phyloP scores from a whole-genome alignment of 2,113 vertebrate species.

The Perognathus longimembris region DNA sequence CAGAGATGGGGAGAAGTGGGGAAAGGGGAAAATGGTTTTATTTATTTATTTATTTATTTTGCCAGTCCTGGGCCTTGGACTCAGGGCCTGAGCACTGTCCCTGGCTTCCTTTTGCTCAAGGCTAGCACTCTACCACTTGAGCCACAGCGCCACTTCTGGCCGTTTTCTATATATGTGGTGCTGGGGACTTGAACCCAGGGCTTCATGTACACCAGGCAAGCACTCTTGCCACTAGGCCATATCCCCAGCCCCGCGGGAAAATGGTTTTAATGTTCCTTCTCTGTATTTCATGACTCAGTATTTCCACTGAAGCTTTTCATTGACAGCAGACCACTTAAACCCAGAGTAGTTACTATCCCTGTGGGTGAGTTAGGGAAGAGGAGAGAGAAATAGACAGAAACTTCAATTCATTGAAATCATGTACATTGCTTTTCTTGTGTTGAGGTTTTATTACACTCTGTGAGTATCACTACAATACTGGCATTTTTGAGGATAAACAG shows the following conservation, averaged over 20 bases:
- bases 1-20: not conserved
- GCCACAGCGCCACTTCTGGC: too few species aligned
- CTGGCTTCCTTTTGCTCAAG: too few species aligned
- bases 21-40: not conserved
- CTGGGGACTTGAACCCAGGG: too few species aligned
- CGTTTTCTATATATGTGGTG: too few species aligned
- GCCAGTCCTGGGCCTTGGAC: too few species aligned
- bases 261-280: not conserved
- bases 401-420: not conserved
- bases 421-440: not conserved
- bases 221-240: too few species aligned
- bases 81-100: too few species aligned
- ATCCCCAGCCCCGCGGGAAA: too few species aligned
- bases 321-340: rapidly evolving
- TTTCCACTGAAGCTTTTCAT: not conserved
- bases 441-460: not conserved
- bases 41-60: too few species aligned
- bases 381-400: not conserved
- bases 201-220: too few species aligned
- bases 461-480: not conserved
- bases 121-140: too few species aligned
- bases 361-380: not conserved
- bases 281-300: not conserved
- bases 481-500: not conserved
- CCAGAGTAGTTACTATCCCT: not conserved